Percentiles rank a stretch among this genome's conserved stretches.
Evolutionary conservation across 2,113 vertebrate genomes (phyloP).

Genomic region (Lampris incognitus): DNA sequence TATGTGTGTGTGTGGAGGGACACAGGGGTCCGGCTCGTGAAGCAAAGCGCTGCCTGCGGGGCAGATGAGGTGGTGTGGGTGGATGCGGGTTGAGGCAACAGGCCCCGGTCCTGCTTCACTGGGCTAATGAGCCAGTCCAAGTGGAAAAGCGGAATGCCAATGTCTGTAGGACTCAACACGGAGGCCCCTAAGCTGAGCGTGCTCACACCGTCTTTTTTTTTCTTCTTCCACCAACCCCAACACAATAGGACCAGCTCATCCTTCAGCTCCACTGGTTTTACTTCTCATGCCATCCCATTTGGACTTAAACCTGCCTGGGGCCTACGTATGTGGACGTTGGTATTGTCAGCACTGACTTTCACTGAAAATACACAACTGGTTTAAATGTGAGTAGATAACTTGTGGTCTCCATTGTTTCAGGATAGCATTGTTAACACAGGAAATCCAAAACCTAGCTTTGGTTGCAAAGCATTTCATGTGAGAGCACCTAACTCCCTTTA

Average conservation of each 20-base stretch:
- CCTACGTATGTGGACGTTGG: constrained; percentile 7
- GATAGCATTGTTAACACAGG: no score
- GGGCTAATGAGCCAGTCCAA: constrained; percentile 52
- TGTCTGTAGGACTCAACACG: constrained; percentile 54
- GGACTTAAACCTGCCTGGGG: constrained; percentile 28
- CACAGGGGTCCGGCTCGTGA: neutral
- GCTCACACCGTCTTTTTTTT: constrained; percentile 18
- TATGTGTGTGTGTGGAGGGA: neutral
- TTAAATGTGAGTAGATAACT: no score
- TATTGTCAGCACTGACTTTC: constrained; percentile 20
- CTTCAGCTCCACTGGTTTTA: constrained; percentile 21
- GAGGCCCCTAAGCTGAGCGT: constrained; percentile 42
- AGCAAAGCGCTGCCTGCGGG: constrained; percentile 7
- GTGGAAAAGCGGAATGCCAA: constrained; percentile 69
- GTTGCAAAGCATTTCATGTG: no score
- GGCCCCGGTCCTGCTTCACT: constrained; percentile 31
- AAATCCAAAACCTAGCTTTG: no score
- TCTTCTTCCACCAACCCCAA: constrained; percentile 46
- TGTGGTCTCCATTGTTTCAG: no score
- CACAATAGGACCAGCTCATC: constrained; percentile 32
- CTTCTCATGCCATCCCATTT: constrained; percentile 19
- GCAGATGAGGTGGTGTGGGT: constrained; percentile 38
- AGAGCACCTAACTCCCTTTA: no score
- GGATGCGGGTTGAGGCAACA: constrained; percentile 37
- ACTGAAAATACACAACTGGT: neutral